Evolutionary conservation across 2,113 vertebrate species (phyloP), one percentile per base, ranked within the genome.

Genomic region (Lophura nycthemera): DNA sequence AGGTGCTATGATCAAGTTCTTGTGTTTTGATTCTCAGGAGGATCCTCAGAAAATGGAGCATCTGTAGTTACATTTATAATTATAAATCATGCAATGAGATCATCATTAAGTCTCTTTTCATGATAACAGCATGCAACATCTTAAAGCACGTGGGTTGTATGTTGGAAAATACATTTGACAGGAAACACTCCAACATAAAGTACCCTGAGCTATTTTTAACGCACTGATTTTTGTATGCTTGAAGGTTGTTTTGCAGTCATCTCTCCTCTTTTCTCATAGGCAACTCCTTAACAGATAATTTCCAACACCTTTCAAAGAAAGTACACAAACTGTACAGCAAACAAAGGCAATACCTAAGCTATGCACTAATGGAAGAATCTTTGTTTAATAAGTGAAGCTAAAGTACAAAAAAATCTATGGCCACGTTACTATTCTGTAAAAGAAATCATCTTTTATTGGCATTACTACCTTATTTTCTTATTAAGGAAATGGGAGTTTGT

Each of bases 1-100:
- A 97, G 95, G 90, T 95, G 92, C 81, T 96, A 90, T 88, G 54
- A 59, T 70, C 81, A 87, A 11, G 19, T 83, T 77, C 77, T 71
- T 67, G 72, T 89, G 87, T 73, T 95, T 84, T 73, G 78, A 87
- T 78, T 96, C 88, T 92, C 52, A 6, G 48, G 88, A 93, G 92
- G 56, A 88, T 85, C 75, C 80, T 90, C 94, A 83, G 76, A 95
- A 96, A 93, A 89, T 40, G 16, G 91, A 85, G 87, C 83, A 86
- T 90, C 70, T 89, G 85, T 73, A 60, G 59, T 61, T 92, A 74
- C 59, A 83, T 95, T 90, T 67, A 60, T 73, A 71, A 76, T 73
- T 78, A 60, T 73, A 92, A 94, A 95, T 90, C 73, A 86, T 86
- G 10, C 36, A 56, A 18, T 96, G 88, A 93, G 69, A 71, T 96